Conservation (phyloP, 2,888 invertebrate genomes). For the Agapetus fuscipes region DNA sequence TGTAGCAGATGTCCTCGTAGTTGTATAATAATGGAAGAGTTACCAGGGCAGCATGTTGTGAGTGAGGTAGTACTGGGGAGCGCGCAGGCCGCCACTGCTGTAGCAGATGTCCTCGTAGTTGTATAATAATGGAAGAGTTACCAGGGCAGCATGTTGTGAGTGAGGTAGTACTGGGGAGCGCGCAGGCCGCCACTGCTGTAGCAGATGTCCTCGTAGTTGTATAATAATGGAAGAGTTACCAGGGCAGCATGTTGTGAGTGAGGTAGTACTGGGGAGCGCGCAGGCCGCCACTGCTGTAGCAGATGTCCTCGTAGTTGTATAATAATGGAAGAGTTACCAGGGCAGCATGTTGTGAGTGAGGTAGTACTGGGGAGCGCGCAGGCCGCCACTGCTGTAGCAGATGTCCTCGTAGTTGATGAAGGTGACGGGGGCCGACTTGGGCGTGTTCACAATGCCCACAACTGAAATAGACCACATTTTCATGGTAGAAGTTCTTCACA, state of each 20-base stretch:
- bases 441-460: conserved; percentile 40
- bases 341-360: no score
- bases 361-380: conserved; percentile 61
- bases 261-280: conserved; percentile 65
- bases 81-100: conserved; percentile 55
- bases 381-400: conserved; percentile 64
- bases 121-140: no score
- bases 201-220: conserved; percentile 78
- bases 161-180: conserved; percentile 63
- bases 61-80: conserved; percentile 64
- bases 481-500: no score
- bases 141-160: no score
- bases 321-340: no score
- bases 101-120: conserved; percentile 82
- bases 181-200: conserved; percentile 61
- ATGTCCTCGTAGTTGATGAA: conserved; percentile 78
- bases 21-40: no score
- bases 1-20: conserved; percentile 80
- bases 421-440: conserved; percentile 48
- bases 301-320: conserved; percentile 79
- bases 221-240: no score
- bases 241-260: no score
- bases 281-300: conserved; percentile 61
- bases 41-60: no score
- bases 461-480: conserved; percentile 27